Percentiles rank a stretch among this genome's conserved stretches.
Conservation (phyloP, 2,797 vertebrate species). For the Gymnothorax javanicus region DNA sequence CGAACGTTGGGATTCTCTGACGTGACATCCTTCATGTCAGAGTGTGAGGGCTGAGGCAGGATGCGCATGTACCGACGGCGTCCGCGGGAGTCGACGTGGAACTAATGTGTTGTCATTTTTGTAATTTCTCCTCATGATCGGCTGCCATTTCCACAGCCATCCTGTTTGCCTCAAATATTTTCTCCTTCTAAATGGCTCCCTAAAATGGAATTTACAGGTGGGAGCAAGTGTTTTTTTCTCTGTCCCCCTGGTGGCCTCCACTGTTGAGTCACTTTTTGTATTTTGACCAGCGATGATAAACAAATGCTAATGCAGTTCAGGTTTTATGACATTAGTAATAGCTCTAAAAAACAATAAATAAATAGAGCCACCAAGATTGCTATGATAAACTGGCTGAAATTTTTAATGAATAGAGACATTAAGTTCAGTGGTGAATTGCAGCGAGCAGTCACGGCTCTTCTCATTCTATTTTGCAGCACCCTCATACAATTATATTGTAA, state of each 20-base stretch:
- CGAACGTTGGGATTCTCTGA: constrained; percentile 30
- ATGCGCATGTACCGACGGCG: background rate
- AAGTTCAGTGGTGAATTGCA: background rate
- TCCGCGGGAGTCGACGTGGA: constrained; percentile 2
- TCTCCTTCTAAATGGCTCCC: background rate
- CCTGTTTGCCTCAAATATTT: background rate
- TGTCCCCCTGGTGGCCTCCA: background rate
- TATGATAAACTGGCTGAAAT: background rate
- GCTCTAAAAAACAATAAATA: background rate
- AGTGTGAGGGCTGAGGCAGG: background rate
- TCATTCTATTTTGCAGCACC: background rate
- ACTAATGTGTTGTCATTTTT: constrained; percentile 4
- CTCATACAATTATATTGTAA: background rate
- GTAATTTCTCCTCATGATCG: background rate
- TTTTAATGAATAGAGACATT: background rate
- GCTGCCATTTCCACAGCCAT: background rate
- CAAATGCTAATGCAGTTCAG: background rate
- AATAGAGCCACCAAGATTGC: background rate
- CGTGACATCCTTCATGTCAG: constrained; percentile 3
- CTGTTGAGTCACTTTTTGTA: background rate
- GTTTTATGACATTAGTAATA: background rate
- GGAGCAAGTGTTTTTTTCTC: background rate
- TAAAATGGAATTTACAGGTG: background rate
- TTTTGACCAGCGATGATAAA: background rate
- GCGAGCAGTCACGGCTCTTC: background rate